Base-by-base conservation (phyloP, 2,797 vertebrate genomes). In the Pangasius macronema region DNA sequence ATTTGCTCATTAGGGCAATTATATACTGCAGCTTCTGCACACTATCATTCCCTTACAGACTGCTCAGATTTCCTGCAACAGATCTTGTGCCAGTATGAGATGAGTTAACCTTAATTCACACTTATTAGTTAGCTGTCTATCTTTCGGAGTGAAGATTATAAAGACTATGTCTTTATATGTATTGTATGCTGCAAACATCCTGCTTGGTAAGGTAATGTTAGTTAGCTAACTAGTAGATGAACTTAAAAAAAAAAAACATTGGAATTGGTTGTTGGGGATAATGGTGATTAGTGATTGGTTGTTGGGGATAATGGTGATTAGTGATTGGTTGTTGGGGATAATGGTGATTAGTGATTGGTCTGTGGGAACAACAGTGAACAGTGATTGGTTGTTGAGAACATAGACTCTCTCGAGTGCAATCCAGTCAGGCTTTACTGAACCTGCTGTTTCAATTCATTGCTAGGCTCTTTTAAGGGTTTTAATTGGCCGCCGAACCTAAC, bases 1-100 rank as follows among this genome's bases (percentile, higher is more conserved):
- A 70, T 86, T 68, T 89, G 83, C 86, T 91, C 87, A 91, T 91
- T 91, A 91, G 79, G 57, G 86, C 51, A 55, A 85, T 84, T 85
- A 68, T 87, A 83, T 51, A 59, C 73, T 86, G 72, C 30, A 36
- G 57, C 82, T 55, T 81, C 51, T 11, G 49, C 77, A 75, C 81
- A 79, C 33, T 33, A 61, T 57, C n/a, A 63, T 51, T 88, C 53
- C 42, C 59, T 51, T 79, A 86, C 73, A 82, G 51, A 73, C 84
- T 85, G 75, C 79, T 77, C 81, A 83, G 77, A 84, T 86, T 89
- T 87, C 27, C 85, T 84, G 61, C 75, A 61, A 46, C 63, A 81
- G 73, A 39, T 55, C 70, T 87, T 42, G 30, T 87, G 20, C 20
- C 65, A 42, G 46, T 51, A 67, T 7, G 36, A 63, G 20, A 87